Evolutionary conservation across 2,888 invertebrate genomes (phyloP).

Genomic region (Napeogenes sylphis): DNA sequence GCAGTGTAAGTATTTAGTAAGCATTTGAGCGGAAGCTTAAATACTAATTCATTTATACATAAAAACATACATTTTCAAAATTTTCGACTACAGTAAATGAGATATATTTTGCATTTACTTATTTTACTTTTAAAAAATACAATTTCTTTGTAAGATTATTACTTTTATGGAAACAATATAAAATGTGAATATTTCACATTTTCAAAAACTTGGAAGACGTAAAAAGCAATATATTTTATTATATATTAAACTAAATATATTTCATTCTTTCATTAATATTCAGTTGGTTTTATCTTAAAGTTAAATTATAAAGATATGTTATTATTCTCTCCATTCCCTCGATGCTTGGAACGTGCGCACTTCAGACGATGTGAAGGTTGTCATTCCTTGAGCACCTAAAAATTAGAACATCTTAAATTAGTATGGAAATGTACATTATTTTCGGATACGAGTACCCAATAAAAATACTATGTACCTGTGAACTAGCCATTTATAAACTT

Average conservation of each 20-base stretch:
- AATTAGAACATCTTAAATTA: background rate
- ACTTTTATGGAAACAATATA: no score
- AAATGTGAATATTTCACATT: no score
- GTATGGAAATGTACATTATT: background rate
- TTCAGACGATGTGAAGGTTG: conserved; percentile 73
- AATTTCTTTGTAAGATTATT: no score
- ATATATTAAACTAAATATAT: background rate
- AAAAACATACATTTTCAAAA: background rate
- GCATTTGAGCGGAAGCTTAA: conserved; percentile 2
- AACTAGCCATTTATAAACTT: background rate
- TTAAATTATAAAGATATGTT: conserved; percentile 6
- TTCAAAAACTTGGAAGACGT: no score
- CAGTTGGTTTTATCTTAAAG: background rate
- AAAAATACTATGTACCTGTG: background rate
- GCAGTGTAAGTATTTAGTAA: conserved; percentile 2
- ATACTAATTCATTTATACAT: background rate
- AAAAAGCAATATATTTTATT: no score
- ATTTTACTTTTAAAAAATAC: no score
- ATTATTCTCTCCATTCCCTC: conserved; percentile 66
- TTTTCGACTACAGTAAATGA: no score
- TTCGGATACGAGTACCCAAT: background rate
- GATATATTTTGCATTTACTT: no score
- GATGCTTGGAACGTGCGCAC: conserved; percentile 73
- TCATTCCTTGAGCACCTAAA: conserved; percentile 68
- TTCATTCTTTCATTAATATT: background rate